Evolutionary conservation across 2,797 vertebrate genomes (phyloP).

Genomic region (Cyclura pinguis): DNA sequence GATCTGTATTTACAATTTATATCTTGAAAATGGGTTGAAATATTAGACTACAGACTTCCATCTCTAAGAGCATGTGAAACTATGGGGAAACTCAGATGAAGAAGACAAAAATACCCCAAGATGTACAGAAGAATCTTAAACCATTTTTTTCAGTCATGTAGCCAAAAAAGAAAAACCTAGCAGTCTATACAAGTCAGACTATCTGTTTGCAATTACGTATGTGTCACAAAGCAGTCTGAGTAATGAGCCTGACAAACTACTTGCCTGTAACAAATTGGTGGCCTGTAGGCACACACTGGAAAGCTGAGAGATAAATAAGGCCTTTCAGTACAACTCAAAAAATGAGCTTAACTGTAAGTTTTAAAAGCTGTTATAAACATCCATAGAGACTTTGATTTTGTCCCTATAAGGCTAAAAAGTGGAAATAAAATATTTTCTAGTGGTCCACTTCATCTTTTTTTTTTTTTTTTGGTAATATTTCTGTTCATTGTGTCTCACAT

Average conservation of each 20-base stretch:
- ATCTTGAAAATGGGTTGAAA: background rate
- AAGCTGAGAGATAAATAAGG: background rate
- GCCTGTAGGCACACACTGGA: background rate
- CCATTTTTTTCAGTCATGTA: background rate
- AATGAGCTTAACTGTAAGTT: background rate
- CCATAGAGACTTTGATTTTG: background rate
- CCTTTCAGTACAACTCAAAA: background rate
- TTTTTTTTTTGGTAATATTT: background rate
- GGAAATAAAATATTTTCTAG: background rate
- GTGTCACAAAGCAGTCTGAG: background rate
- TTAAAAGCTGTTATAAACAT: background rate
- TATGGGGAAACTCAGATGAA: background rate
- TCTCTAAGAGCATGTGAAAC: background rate
- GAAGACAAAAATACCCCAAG: background rate
- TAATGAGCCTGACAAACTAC: background rate
- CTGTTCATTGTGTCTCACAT: background rate
- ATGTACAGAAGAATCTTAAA: background rate
- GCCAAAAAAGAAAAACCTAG: background rate
- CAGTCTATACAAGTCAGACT: background rate
- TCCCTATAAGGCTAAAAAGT: background rate
- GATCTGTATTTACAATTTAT: background rate
- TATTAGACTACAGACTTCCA: background rate
- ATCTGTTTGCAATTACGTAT: background rate
- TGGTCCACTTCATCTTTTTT: background rate
- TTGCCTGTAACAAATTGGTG: background rate